Evolutionary conservation across 2,888 invertebrate genomes (phyloP).

Genomic region (Ashinkailepas kermadecensis): DNA sequence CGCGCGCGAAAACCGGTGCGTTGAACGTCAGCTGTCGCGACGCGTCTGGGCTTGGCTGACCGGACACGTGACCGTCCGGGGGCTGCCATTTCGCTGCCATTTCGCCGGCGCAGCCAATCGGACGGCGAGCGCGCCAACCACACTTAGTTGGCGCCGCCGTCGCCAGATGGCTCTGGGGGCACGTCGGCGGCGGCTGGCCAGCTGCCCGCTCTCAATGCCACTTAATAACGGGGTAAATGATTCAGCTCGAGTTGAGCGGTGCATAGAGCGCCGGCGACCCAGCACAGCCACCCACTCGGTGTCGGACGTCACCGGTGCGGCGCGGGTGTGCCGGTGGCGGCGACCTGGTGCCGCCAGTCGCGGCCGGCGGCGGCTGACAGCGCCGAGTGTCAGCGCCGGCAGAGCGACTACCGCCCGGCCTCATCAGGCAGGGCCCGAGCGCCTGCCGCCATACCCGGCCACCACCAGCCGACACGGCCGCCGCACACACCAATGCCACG

Average conservation of each 20-base stretch:
- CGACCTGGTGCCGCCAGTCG: not conserved
- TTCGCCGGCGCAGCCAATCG: not conserved
- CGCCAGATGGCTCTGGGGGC: slow-evolving; percentile 17
- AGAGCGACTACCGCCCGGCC: not conserved
- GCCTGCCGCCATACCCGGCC: not conserved
- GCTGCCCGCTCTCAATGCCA: not conserved
- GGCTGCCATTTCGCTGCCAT: not conserved
- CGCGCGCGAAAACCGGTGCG: not conserved
- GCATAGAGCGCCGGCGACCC: not conserved
- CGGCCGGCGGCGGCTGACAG: not conserved
- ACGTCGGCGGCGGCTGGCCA: not conserved
- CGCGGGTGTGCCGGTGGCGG: not conserved
- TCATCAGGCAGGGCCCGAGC: not conserved
- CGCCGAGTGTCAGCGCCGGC: not conserved
- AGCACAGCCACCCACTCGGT: not conserved
- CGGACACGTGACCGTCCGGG: not conserved
- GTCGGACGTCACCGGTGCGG: not conserved
- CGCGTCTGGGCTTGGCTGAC: not conserved
- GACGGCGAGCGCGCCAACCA: not conserved
- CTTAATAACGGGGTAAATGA: not conserved
- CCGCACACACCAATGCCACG: not conserved
- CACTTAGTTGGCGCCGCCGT: not conserved
- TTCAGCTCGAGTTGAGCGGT: not conserved
- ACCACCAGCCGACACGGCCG: not conserved
- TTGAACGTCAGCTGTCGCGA: not conserved